Percentiles rank a stretch among this genome's conserved stretches.
These are phyloP conservation scores for Odontesthes bonariensis DNA, from an alignment of 2,113 vertebrate genomes.

Conservation along the genomic window DNA sequence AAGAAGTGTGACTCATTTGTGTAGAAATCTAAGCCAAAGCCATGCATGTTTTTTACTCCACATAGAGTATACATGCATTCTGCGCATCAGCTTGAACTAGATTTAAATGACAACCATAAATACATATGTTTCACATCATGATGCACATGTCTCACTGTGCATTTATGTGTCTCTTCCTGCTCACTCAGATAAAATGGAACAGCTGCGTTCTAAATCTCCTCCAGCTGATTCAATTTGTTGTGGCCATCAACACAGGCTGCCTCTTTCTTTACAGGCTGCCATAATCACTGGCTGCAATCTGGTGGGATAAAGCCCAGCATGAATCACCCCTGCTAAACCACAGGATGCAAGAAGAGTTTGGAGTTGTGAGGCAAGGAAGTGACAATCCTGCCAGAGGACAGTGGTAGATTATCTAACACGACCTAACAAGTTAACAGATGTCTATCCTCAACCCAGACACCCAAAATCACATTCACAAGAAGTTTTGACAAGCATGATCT, in stretches of 20 bases:
- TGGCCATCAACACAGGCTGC: slow-evolving; percentile 71
- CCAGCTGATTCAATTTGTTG: slow-evolving; percentile 83
- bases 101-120: background rate
- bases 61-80: background rate
- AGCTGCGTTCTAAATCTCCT: slow-evolving; percentile 82
- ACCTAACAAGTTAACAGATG: background rate
- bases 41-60: background rate
- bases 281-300: slow-evolving; percentile 82
- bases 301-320: slow-evolving; percentile 74
- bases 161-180: slow-evolving; percentile 37
- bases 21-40: background rate
- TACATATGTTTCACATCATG: slow-evolving; percentile 5
- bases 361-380: slow-evolving; percentile 27
- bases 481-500: background rate
- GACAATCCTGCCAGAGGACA: slow-evolving; percentile 43
- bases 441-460: background rate
- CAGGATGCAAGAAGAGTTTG: slow-evolving; percentile 43
- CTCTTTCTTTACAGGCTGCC: slow-evolving; percentile 63
- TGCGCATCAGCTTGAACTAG: background rate
- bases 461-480: background rate
- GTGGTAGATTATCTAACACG: background rate
- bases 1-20: background rate
- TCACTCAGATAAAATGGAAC: slow-evolving; percentile 70
- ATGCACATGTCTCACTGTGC: background rate
- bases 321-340: slow-evolving; percentile 68